phyloP scores from a whole-genome alignment of 1,140 invertebrate genomes.

The Drosophila hydei region DNA sequence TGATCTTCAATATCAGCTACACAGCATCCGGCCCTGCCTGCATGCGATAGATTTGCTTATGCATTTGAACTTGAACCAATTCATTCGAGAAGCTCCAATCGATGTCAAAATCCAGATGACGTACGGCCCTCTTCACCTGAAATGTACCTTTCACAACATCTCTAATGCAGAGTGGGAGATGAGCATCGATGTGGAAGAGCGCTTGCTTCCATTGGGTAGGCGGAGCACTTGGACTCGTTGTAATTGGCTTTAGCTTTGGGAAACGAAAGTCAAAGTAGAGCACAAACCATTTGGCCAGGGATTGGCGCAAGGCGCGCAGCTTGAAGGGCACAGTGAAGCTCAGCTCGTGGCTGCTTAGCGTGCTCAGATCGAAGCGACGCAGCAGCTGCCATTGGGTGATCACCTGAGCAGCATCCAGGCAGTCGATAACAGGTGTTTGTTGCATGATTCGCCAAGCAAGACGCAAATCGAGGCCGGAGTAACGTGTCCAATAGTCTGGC shows the following conservation, averaged over 20 bases:
- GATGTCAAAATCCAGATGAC: conserved; percentile 48
- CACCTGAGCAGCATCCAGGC: conserved; percentile 9
- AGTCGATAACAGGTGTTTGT: conserved; percentile 5
- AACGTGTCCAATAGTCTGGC: conserved; percentile 14
- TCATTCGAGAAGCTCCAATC: conserved; percentile 30
- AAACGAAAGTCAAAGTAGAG: conserved; percentile 46
- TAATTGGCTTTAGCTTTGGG: neutral
- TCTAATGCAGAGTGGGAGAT: conserved; percentile 25
- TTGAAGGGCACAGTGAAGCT: conserved; percentile 30
- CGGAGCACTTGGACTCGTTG: conserved; percentile 23
- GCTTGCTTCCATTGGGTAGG: conserved; percentile 48
- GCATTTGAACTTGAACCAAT: conserved; percentile 12
- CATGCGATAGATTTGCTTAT: conserved; percentile 51
- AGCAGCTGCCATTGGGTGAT: conserved; percentile 25
- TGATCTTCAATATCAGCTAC: neutral
- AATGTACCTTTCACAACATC: conserved; percentile 21
- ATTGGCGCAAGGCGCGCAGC: conserved; percentile 15
- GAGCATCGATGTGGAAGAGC: conserved; percentile 42
- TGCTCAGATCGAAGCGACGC: conserved; percentile 26
- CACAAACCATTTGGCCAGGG: conserved; percentile 30
- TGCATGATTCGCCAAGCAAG: conserved; percentile 6
- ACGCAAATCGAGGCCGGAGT: conserved; percentile 25
- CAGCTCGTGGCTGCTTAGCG: conserved; percentile 11
- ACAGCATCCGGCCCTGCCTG: conserved; percentile 1
- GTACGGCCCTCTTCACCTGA: neutral